Percentiles rank a stretch among this genome's conserved stretches.
These are phyloP conservation scores for Laticauda colubrina DNA, from an alignment of 2,113 vertebrate species.

Conservation along the genomic window DNA sequence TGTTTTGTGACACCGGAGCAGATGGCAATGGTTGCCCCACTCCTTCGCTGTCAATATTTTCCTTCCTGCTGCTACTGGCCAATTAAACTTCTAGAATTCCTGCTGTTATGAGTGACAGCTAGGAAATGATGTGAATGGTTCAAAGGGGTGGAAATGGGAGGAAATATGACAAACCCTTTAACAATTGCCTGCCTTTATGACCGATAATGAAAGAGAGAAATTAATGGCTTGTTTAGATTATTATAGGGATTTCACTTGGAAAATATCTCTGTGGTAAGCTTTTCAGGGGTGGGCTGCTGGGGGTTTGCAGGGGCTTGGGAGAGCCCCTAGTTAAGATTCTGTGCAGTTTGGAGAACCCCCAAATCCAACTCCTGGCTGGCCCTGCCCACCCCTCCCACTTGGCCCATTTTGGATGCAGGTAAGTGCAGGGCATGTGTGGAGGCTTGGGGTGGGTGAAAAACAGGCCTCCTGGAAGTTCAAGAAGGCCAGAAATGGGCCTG, in stretches of 20 bases:
- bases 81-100: constrained; percentile 27
- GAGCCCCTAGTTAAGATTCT: too few relatives aligned
- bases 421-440: too few relatives aligned
- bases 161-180: not conserved
- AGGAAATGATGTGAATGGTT: constrained; percentile 18
- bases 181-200: not conserved
- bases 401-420: too few relatives aligned
- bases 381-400: too few relatives aligned
- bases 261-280: not conserved
- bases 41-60: constrained; percentile 20
- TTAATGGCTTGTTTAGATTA: not conserved
- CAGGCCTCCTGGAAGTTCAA: too few relatives aligned
- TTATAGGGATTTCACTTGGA: not conserved
- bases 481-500: too few relatives aligned
- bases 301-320: too few relatives aligned
- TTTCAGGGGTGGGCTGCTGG: not conserved
- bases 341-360: too few relatives aligned
- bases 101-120: constrained; percentile 25
- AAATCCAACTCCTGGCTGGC: too few relatives aligned
- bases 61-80: constrained; percentile 16
- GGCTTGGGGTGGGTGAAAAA: too few relatives aligned
- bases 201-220: not conserved
- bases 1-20: constrained; percentile 24
- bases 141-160: not conserved
- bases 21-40: constrained; percentile 19